Evolutionary conservation across 2,797 vertebrate genomes (phyloP), one percentile per base, ranked within the genome.

Genomic region (Poeciliopsis turneri): DNA sequence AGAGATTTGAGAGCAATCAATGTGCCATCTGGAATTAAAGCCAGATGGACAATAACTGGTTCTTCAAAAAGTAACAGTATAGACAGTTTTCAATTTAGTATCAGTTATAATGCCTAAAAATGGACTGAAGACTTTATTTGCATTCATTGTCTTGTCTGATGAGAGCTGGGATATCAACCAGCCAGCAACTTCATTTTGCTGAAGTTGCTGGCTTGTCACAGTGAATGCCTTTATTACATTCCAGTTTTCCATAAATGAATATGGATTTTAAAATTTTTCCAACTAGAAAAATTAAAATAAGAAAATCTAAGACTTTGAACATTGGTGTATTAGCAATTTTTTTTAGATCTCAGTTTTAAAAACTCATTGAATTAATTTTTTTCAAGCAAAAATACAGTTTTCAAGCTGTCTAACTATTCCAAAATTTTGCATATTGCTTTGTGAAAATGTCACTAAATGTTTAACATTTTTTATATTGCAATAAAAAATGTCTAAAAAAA

Each of bases 11-110:
- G 83, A 83, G 88, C 84, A 87, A 91, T 91, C 86, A 91, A 89
- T 73, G 69, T 84, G 87, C 89, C 88, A 90, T 92, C 85, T 92
- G 89, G 83, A 90, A 92, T 89, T 74, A 88, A 53, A 74, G 72
- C 86, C 81, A 78, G 84, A 79, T 72, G 78, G 84, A 85, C 84
- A 80, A 82, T 84, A 49, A 64, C 49, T 70, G 30, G 3, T 33
- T 28, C 33, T 45, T 79, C 55, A 51, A 78, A 91, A 86, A 85
- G 76, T 79, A 84, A 82, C 61, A 75, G 57, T 85, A 76, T 55
- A 73, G 77, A 72, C 76, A 68, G 13, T 33, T 86, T 87, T 78
- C 71, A 55, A 84, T 84, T 81, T 83, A 28, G 51, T 66, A 55
- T 80, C 36, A 66, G 77, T 72, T 66, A 64, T 73, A 75, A 78